These are phyloP conservation scores for Laothoe populi DNA, from an alignment of 2,888 invertebrate species.

Conservation along the genomic window DNA sequence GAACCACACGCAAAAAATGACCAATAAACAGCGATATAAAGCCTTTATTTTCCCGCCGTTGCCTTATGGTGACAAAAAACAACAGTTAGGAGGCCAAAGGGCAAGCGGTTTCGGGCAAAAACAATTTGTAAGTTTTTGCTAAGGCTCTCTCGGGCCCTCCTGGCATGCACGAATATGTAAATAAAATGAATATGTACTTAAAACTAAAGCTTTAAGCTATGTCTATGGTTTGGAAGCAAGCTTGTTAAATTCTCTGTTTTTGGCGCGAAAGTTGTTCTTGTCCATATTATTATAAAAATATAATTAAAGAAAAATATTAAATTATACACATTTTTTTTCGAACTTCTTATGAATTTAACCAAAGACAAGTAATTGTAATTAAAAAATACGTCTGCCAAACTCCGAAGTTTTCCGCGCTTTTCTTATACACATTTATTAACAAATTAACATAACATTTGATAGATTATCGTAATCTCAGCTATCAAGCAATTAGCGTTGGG, in stretches of 20 bases:
- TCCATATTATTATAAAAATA: no score
- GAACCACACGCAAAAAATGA: neutral
- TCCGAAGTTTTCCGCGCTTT: no score
- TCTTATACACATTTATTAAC: neutral
- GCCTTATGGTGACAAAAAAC: constrained; percentile 14
- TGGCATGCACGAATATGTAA: constrained; percentile 65
- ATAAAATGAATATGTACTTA: no score
- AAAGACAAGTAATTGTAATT: no score
- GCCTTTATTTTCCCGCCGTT: constrained; percentile 6
- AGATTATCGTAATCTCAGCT: constrained; percentile 8
- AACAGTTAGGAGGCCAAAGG: constrained; percentile 48
- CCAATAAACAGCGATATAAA: constrained; percentile 14
- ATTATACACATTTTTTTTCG: no score
- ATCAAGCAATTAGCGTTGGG: constrained; percentile 22
- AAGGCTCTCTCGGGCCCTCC: constrained; percentile 49
- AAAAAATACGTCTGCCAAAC: no score
- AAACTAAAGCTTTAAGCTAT: constrained; percentile 49
- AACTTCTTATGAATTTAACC: no score
- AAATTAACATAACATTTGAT: neutral
- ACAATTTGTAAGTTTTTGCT: constrained; percentile 71
- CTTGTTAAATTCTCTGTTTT: constrained; percentile 40
- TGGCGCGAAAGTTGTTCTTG: constrained; percentile 34
- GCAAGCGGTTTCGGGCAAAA: constrained; percentile 60
- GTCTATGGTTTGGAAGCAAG: constrained; percentile 34
- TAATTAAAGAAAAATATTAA: no score